A percentile compares a stretch with the other conserved stretches of the same genome.
phyloP scores from a whole-genome alignment of 2,113 vertebrate species.

The Pelvicachromis taeniatus region DNA sequence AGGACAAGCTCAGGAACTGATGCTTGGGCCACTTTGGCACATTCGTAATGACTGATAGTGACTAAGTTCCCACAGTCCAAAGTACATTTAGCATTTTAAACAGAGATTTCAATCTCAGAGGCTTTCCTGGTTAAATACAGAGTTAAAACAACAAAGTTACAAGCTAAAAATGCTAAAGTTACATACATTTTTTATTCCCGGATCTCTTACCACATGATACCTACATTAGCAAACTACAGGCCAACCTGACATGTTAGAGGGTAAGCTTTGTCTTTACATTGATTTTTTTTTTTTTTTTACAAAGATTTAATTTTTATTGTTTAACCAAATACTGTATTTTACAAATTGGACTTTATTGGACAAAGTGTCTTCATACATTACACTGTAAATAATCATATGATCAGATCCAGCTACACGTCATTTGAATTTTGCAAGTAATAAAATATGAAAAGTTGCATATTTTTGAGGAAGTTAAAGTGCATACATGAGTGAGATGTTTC shows the following conservation, averaged over 20 bases:
- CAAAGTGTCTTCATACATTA: not conserved
- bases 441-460: not conserved
- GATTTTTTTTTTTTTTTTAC: too few relatives aligned
- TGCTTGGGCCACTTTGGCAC: not conserved
- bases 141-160: not conserved
- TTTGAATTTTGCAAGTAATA: not conserved
- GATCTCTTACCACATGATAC: not conserved
- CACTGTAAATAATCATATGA: not conserved
- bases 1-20: not conserved
- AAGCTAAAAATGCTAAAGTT: not conserved
- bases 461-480: not conserved
- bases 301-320: not conserved
- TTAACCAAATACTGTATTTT: not conserved
- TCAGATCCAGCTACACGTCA: not conserved
- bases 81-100: not conserved
- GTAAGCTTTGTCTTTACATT: not conserved
- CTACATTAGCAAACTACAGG: not conserved
- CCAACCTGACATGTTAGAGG: not conserved
- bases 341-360: not conserved
- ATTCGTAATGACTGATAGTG: not conserved
- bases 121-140: not conserved
- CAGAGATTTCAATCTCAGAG: not conserved
- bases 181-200: not conserved
- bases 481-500: not conserved
- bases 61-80: not conserved